Evolutionary conservation across 2,888 invertebrate species (phyloP), one percentile per base, ranked within the genome.

Genomic region (Xestoiulus laeticollis): DNA sequence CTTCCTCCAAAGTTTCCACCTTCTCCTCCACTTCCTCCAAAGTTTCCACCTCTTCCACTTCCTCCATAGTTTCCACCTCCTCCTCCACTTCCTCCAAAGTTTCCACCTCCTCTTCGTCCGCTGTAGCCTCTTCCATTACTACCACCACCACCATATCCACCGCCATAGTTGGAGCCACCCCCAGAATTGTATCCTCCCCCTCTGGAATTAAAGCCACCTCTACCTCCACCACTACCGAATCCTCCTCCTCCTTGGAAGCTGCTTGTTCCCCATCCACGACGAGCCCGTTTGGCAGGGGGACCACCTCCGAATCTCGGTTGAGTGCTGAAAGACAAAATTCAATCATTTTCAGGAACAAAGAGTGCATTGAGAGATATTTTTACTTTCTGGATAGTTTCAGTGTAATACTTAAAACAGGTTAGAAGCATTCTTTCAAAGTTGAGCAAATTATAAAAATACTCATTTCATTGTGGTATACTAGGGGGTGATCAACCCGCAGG

Each of bases 151-250:
- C 88, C 59, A 16, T 87, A 59, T 32, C 43, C 68, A 8, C 88
- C 33, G 38, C 84, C 43, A 53, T n/a, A 30, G 0, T 86, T 83
- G 26, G 87, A 89, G 44, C 89, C 88, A 43, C 88, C 89, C 59
- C 87, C 53, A 22, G 88, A 6, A 90, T 38, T 93, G 91, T 89
- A 85, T 83, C 89, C 86, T 32, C 32, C 85, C 3, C 88, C 87
- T 19, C 87, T 48, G 16, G 48, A 48, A 48, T 48, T 89, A 85
- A 88, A 87, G 83, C 44, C 44, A 14, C 87, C 78, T 43, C 87
- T 32, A 3, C 84, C 87, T 68, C 88, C 89, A 91, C 91, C 22
- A 32, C n/a, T 68, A 89, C 93, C 91, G 90, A 93, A 26, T 87
- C 88, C 86, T 89, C 90, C 87, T 44, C 89, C 89, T 30, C 87